phyloP scores from a whole-genome alignment of 2,888 invertebrate genomes.

The Eulithis prunata region DNA sequence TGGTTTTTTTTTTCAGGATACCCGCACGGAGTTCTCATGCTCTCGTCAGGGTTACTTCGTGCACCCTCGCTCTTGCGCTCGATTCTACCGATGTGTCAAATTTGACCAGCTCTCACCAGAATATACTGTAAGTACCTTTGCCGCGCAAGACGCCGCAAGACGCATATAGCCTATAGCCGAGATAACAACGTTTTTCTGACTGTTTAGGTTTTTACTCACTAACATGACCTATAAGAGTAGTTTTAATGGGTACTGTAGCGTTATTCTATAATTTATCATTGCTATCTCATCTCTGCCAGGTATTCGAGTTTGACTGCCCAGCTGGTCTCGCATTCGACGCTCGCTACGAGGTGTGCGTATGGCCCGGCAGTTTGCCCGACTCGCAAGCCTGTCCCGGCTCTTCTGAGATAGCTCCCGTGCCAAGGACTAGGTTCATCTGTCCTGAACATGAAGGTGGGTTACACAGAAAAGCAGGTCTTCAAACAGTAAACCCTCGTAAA shows the following conservation, averaged over 20 bases:
- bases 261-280: background rate
- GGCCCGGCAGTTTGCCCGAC: slow-evolving; percentile 90
- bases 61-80: slow-evolving; percentile 89
- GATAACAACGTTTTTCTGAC: too few species aligned
- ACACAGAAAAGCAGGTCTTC: too few species aligned
- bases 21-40: slow-evolving; percentile 89
- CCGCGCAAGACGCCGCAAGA: too few species aligned
- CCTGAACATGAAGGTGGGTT: slow-evolving; percentile 84
- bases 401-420: slow-evolving; percentile 91
- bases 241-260: too few species aligned
- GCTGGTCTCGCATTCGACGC: slow-evolving; percentile 91
- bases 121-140: slow-evolving; percentile 86
- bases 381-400: slow-evolving; percentile 90
- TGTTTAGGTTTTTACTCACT: too few species aligned
- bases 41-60: slow-evolving; percentile 91
- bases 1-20: slow-evolving; percentile 78
- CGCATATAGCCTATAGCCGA: too few species aligned
- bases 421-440: slow-evolving; percentile 87
- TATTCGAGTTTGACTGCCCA: slow-evolving; percentile 92
- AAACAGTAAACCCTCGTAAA: too few species aligned
- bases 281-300: slow-evolving; percentile 50
- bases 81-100: slow-evolving; percentile 92
- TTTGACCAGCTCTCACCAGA: slow-evolving; percentile 90
- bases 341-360: slow-evolving; percentile 90
- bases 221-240: too few species aligned